Base-by-base conservation (phyloP, 2,797 vertebrate species). In the Anabas testudineus region DNA sequence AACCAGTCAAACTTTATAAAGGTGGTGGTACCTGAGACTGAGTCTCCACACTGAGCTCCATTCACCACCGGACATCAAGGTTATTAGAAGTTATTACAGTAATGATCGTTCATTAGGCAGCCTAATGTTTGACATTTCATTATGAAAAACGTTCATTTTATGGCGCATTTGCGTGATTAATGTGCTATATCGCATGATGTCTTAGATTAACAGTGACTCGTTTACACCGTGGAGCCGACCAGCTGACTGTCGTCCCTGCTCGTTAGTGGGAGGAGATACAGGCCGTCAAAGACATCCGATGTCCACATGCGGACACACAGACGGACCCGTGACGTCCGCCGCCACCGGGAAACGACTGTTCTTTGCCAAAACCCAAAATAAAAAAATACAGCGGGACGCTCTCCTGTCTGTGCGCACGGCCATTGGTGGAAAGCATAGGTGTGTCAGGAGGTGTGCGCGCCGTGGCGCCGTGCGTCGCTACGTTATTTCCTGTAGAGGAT, bases 391-490 rank as follows among this genome's bases (percentile, higher is more conserved):
- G 1, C 7, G 51, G 30, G 63, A 32, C 22, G 42, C 53, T 16
- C 28, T 28, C 2, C 18, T 21, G 45, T 41, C 43, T 53, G 30
- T 8, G 39, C 26, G 39, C 26, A 0, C 12, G n/a, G 4, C 26
- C 74, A 93, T 94, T 93, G 91, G 93, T 30, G 34, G 18, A 59
- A 49, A 61, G 9, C 49, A 83, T 90, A 87, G 91, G 92, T 90
- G 92, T 92, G 91, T 90, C 87, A 10, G 87, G 83, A 63, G 83
- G 86, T 82, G 88, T 87, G 87, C 16, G 26, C 48, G 49, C 21
- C 60, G 3, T 15, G 58, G 48, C 59, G 30, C 55, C 43, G 36
- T 32, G 18, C 36, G 47, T 54, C 51, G 5, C 22, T n/a, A 45
- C 87, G 88, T 84, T 54, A 84, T 41, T 84, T 91, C 90, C 88